Evolutionary conservation across 30 jellyfish, hydroid and myxozoan species (phyloP).

Genomic region (Hydractinia symbiolongicarpus): DNA sequence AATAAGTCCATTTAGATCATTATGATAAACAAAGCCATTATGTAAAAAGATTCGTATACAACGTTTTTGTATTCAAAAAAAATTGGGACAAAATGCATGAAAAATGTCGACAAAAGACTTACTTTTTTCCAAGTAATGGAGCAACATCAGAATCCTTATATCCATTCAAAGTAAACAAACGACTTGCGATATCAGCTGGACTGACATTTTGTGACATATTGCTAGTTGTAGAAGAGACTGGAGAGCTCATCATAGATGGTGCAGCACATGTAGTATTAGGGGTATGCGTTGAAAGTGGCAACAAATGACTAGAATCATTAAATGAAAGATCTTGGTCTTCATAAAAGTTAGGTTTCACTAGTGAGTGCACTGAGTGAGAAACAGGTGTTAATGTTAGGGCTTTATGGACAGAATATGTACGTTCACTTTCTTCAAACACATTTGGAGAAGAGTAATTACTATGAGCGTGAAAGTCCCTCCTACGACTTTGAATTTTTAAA

Average conservation of each 20-base stretch:
- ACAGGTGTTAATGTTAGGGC: slow-evolving; percentile 22
- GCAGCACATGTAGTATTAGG: background rate
- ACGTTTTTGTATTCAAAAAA: background rate
- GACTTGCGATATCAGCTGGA: slow-evolving; percentile 89
- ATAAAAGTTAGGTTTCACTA: background rate
- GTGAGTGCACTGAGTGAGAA: slow-evolving; percentile 32
- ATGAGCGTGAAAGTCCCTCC: background rate
- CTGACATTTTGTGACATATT: background rate
- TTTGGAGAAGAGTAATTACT: slow-evolving; percentile 38
- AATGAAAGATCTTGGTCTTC: background rate
- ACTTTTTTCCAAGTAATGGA: slow-evolving; percentile 93
- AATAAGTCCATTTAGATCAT: background rate
- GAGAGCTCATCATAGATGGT: slow-evolving; percentile 8
- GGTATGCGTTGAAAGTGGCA: background rate
- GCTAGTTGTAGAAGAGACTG: slow-evolving; percentile 10
- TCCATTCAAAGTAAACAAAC: slow-evolving; percentile 75
- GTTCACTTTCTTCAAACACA: slow-evolving; percentile 12
- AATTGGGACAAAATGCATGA: background rate
- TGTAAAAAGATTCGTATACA: too few relatives aligned
- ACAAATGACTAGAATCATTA: background rate
- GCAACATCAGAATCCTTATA: slow-evolving; percentile 80
- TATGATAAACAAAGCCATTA: background rate
- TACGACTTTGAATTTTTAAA: background rate
- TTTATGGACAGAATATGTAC: slow-evolving; percentile 23
- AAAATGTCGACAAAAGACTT: slow-evolving; percentile 21